Evolutionary conservation across 2,888 invertebrate genomes (phyloP).

Genomic region (Deilephila elpenor): DNA sequence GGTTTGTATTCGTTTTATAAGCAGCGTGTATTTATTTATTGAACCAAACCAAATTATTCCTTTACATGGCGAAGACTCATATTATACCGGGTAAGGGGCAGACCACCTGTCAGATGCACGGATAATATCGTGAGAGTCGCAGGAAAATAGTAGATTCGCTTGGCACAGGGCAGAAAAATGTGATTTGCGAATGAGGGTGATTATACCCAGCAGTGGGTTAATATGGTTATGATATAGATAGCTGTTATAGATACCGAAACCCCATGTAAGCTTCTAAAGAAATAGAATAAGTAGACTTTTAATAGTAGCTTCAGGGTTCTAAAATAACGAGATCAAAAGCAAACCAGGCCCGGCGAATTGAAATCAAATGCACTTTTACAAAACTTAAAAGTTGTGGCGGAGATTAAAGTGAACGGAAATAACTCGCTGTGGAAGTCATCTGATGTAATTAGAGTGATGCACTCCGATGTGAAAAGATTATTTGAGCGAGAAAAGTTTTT

Average conservation of each 20-base stretch:
- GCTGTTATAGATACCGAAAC: background rate
- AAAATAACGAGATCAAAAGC: too few relatives aligned
- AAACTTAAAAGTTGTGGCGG: background rate
- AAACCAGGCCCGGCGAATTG: background rate
- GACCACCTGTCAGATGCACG: too few relatives aligned
- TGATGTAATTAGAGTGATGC: background rate
- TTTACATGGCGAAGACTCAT: too few relatives aligned
- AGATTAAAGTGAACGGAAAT: background rate
- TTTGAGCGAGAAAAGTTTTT: constrained; percentile 8
- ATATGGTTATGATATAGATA: background rate
- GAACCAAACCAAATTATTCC: too few relatives aligned
- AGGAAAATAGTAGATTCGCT: too few relatives aligned
- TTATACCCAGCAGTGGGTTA: background rate
- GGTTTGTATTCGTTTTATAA: too few relatives aligned
- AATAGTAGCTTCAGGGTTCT: background rate
- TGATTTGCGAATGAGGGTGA: too few relatives aligned
- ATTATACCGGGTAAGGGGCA: too few relatives aligned
- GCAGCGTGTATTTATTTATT: too few relatives aligned
- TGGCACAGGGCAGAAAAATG: too few relatives aligned
- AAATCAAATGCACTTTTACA: background rate
- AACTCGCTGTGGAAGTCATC: background rate
- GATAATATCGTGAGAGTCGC: too few relatives aligned
- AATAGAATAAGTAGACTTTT: too few relatives aligned
- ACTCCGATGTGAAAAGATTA: constrained; percentile 8
- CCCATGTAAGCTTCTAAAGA: background rate